Conservation (phyloP, 2,888 invertebrate species). For the Cepaea hortensis region DNA sequence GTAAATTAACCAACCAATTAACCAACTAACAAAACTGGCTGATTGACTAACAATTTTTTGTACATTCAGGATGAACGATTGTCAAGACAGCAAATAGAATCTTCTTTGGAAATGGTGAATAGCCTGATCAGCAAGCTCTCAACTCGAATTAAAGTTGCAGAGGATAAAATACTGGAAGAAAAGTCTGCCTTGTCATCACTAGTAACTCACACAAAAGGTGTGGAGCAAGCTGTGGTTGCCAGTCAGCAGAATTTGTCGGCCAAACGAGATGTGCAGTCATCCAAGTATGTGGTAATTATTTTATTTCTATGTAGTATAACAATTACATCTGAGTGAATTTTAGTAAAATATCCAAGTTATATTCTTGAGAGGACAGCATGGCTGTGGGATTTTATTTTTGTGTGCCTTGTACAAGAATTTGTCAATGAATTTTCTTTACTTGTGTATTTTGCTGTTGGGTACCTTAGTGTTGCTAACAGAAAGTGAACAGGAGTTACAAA, state of each 20-base stretch:
- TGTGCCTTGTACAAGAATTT: neutral
- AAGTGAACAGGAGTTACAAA: too few relatives aligned
- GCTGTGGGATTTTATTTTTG: neutral
- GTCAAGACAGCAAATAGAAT: slow-evolving; percentile 71
- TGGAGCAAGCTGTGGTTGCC: slow-evolving; percentile 72
- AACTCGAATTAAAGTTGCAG: slow-evolving; percentile 69
- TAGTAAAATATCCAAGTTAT: neutral
- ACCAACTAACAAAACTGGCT: neutral
- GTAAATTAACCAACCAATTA: neutral
- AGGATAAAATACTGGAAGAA: slow-evolving; percentile 73
- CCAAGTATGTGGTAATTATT: slow-evolving; percentile 58
- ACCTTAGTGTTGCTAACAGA: too few relatives aligned
- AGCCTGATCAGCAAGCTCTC: slow-evolving; percentile 72
- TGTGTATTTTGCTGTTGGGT: neutral
- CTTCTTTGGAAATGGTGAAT: slow-evolving; percentile 69
- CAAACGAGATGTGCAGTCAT: slow-evolving; percentile 66
- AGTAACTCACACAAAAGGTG: slow-evolving; percentile 70
- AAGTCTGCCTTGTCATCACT: slow-evolving; percentile 67
- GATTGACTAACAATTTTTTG: neutral
- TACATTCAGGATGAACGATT: slow-evolving; percentile 68
- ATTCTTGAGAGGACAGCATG: neutral
- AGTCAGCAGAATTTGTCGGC: slow-evolving; percentile 71
- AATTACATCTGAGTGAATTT: neutral
- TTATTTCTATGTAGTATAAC: neutral
- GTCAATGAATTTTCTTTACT: neutral